Evolutionary conservation across 2,797 vertebrate genomes (phyloP), one percentile per base, ranked within the genome.

Genomic region (Ibycter americanus): DNA sequence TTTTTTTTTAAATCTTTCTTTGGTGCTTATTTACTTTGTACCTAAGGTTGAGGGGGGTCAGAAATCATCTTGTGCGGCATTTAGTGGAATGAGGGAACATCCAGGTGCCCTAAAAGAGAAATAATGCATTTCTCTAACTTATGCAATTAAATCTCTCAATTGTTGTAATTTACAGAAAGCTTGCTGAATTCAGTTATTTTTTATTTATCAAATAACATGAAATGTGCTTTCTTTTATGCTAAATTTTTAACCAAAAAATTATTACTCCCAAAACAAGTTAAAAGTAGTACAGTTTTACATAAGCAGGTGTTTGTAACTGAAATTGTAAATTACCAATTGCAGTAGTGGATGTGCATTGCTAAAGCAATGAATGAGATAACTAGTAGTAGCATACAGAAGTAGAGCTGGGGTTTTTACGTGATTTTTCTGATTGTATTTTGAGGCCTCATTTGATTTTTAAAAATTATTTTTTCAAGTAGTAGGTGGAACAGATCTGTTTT

Each of bases 201-300:
- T 94, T 9, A 65, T 56, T 91, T 90, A 55, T 91, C 90, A 78
- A 83, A 70, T 94, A 32, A 32, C 5, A 47, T 94, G 63, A 95
- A 96, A 63, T 54, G 3, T 80, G 5, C 51, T 96, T 82, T 87
- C 13, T 96, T 94, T 97, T 40, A 82, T 93, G 67, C 77, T 95
- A 52, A 96, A 63, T 84, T 91, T 94, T 89, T 93, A 93, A 92
- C 55, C 17, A 76, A 90, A 79, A 89, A 89, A 72, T 27, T 26
- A n/a, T 32, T 87, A 65, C 58, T 46, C 21, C 20, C 68, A 38
- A 95, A 95, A 40, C 68, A 91, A 93, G 38, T 70, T 93, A 36
- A 58, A 94, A 85, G 47, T 87, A 65, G 14, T 89, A 42, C 14
- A 38, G 36, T 84, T 96, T 85, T 87, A 87, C 58, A n/a, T 47